phyloP scores from a whole-genome alignment of 2,113 vertebrate species.

The Bungarus multicinctus region DNA sequence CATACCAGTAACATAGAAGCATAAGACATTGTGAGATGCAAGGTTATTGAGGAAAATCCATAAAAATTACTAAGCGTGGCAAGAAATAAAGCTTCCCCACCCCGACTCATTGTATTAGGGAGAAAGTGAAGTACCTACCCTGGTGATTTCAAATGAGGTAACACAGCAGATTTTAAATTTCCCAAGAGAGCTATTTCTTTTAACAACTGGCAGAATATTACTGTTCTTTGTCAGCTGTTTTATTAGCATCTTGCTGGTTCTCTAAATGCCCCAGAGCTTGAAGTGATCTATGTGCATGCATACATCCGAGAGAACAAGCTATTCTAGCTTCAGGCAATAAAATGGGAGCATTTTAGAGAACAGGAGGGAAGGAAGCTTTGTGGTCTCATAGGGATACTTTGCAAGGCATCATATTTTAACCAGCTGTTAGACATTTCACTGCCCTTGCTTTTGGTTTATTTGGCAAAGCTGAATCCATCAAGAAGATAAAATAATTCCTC shows the following conservation, averaged over 20 bases:
- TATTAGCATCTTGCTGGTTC: background rate
- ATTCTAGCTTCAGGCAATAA: background rate
- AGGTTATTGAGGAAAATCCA: background rate
- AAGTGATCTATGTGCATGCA: background rate
- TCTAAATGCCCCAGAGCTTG: background rate
- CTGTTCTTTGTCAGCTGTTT: background rate
- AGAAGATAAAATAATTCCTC: background rate
- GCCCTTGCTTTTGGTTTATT: background rate
- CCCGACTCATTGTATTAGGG: background rate
- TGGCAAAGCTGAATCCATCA: slow-evolving; percentile 11
- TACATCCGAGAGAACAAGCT: background rate
- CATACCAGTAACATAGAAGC: background rate
- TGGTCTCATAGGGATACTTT: background rate
- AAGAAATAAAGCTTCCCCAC: background rate
- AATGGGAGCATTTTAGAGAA: background rate
- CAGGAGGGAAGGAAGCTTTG: background rate
- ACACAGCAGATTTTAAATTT: slow-evolving; percentile 19
- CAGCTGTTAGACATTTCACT: slow-evolving; percentile 23
- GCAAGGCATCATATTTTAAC: background rate
- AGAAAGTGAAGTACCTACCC: background rate
- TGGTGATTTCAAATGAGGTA: slow-evolving; percentile 3
- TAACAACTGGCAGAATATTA: background rate
- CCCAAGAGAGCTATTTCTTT: background rate
- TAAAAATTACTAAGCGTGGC: background rate
- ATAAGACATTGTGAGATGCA: background rate